These are phyloP conservation scores for Sarcoramphus papa DNA, from an alignment of 2,797 vertebrate genomes.

Conservation along the genomic window DNA sequence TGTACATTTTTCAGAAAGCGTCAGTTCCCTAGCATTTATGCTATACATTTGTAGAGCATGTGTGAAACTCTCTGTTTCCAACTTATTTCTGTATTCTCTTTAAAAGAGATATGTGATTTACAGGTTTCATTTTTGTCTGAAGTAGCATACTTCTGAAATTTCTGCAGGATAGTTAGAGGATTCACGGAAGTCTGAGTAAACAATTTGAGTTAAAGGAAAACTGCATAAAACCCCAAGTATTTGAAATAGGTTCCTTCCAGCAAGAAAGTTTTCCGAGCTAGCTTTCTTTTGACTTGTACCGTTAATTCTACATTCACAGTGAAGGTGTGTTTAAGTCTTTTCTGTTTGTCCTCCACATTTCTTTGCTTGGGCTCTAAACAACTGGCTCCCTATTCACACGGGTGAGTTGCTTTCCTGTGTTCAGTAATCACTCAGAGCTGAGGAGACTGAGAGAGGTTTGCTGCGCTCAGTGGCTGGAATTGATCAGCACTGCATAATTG, in stretches of 20 bases:
- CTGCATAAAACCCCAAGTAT: background rate
- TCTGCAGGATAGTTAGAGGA: background rate
- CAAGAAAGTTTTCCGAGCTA: background rate
- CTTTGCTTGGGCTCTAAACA: background rate
- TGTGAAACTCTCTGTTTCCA: background rate
- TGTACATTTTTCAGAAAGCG: background rate
- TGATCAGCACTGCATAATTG: background rate
- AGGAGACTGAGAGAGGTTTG: background rate
- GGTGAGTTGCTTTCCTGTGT: background rate
- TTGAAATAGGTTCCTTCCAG: background rate
- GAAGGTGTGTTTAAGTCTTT: background rate
- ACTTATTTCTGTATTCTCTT: background rate
- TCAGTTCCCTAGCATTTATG: background rate
- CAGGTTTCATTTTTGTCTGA: background rate
- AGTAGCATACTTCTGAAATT: background rate
- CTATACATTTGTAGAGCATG: background rate
- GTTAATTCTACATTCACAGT: background rate
- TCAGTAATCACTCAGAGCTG: background rate
- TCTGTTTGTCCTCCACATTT: background rate
- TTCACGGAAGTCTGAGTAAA: background rate
- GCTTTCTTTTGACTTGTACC: background rate
- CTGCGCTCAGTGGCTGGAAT: background rate
- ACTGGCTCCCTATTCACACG: background rate
- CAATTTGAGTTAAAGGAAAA: background rate
- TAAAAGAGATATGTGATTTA: background rate